These are phyloP conservation scores for Pachydiplax longipennis DNA, from an alignment of 2,888 invertebrate genomes.

Conservation along the genomic window DNA sequence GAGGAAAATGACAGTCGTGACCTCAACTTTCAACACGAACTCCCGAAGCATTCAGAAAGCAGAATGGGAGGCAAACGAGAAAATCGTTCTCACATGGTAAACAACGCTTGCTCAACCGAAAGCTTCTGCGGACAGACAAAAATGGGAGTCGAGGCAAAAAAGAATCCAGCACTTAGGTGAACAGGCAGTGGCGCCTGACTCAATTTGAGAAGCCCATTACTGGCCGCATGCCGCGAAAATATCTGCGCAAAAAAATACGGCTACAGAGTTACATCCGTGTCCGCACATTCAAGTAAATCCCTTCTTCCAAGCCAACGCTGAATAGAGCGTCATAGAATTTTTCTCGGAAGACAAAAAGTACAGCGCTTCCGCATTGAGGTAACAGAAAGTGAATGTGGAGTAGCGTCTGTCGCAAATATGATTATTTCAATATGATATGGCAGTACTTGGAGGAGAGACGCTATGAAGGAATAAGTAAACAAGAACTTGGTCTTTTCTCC, in stretches of 20 bases:
- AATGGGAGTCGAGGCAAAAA: background rate
- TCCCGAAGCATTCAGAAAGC: background rate
- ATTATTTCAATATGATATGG: no score
- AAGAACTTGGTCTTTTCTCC: no score
- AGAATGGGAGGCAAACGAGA: background rate
- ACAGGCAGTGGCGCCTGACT: constrained; percentile 7
- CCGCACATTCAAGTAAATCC: background rate
- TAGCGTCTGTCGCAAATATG: no score
- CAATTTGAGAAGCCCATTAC: background rate
- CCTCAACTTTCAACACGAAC: background rate
- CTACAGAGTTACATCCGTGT: background rate
- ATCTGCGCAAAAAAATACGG: background rate
- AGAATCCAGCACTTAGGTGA: background rate
- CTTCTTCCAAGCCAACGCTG: background rate
- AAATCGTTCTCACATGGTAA: background rate
- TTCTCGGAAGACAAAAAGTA: background rate
- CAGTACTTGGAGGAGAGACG: no score
- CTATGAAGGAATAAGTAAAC: no score
- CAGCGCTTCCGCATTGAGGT: background rate
- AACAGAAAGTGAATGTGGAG: no score
- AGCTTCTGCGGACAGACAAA: background rate
- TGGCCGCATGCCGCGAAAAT: background rate
- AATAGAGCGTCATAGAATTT: background rate
- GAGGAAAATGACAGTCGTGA: no score
- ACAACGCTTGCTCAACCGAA: background rate